Base-by-base conservation (phyloP, 2,888 invertebrate species). In the Polia nebulosa region DNA sequence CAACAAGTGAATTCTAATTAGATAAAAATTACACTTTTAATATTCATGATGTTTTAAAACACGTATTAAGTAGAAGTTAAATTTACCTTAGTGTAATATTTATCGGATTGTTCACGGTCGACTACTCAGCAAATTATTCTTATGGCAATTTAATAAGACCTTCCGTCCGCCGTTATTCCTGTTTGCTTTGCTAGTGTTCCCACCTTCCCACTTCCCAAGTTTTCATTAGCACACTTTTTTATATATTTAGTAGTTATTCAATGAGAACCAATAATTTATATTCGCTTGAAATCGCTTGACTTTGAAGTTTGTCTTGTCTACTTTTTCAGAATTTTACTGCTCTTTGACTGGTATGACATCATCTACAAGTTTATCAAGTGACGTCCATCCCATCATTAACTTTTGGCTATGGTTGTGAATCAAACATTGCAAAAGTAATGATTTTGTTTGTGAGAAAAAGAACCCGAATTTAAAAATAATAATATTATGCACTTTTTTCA, bases 261-360 rank as follows among this genome's bases (percentile, higher is more conserved):
- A n/a, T 41, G n/a, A 8, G 17, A n/a, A n/a, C n/a, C 17, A 41
- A 39, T 39, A 39, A 39, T n/a, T 8, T 7, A 41, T n/a, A 41
- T n/a, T n/a, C 39, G n/a, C 7, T n/a, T 29, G 13, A 29, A 2
- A 47, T 17, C 32, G 1, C 13, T 20, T 27, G 3, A 22, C 11
- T 36, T 2, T 1, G 1, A 34, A 22, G 6, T 20, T 56, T 53
- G 60, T 67, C 74, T 3, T n/a, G 3, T 69, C 80, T 76, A 25
- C 20, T 11, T 61, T 45, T 34, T 32, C 7, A 6, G 57, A n/a
- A 55, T 27, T 52, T 66, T 52, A 11, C 7, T 85, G 72, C 29
- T 88, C 85, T 85, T 76, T 87, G 85, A 34, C 32, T 0, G 36
- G 49, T 67, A 87, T 88, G 88, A 88, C 88, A 87, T 88, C 88